Conservation (phyloP, 2,113 vertebrate species). For the Columba janthina region DNA sequence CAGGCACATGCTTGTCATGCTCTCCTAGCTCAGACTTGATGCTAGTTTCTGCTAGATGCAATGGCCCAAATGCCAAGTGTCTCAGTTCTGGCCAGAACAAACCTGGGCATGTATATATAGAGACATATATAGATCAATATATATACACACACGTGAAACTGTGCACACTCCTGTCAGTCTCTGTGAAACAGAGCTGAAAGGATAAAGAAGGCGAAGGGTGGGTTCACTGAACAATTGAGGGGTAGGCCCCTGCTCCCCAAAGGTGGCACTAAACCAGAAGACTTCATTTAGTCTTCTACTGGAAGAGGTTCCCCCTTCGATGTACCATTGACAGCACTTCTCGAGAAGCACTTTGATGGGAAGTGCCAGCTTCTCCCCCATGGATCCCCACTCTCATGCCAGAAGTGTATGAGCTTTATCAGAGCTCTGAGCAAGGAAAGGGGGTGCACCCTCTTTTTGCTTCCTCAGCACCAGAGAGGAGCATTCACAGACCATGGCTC, state of each 20-base stretch:
- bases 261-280: neutral
- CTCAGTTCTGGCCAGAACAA: neutral
- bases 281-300: neutral
- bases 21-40: neutral
- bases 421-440: neutral
- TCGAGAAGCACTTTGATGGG: neutral
- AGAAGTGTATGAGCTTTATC: neutral
- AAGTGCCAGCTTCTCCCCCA: neutral
- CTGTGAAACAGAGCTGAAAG: neutral
- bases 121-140: neutral
- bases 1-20: accelerated
- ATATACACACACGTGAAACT: neutral
- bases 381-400: neutral
- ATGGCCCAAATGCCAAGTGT: neutral
- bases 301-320: neutral
- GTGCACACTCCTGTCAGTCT: neutral
- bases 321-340: neutral
- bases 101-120: neutral
- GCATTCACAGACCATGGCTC: accelerated
- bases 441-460: neutral
- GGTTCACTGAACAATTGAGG: neutral
- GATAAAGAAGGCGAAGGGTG: neutral
- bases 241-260: neutral
- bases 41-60: neutral
- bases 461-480: neutral